phyloP scores from a whole-genome alignment of 2,113 vertebrate genomes.

The Dromaius novaehollandiae region DNA sequence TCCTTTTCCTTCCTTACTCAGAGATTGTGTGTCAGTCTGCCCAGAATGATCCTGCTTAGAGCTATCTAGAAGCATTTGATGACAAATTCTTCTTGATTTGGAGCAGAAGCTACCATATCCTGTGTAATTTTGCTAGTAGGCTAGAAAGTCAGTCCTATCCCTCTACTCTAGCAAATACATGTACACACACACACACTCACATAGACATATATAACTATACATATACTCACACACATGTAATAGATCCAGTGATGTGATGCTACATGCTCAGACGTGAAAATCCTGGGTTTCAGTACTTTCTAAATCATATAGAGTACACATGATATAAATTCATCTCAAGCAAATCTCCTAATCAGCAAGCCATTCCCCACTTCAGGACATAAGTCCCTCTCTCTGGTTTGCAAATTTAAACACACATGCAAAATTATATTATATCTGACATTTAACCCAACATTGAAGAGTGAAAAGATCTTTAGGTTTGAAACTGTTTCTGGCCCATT shows the following conservation, averaged over 20 bases:
- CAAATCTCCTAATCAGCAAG: neutral
- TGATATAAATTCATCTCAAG: neutral
- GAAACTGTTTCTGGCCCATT: neutral
- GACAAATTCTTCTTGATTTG: neutral
- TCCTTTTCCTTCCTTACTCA: neutral
- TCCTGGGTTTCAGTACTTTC: neutral
- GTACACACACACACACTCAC: fast-evolving
- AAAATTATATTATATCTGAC: neutral
- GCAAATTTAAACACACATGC: neutral
- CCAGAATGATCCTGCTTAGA: neutral
- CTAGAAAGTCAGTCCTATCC: neutral
- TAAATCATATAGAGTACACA: neutral
- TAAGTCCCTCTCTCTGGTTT: neutral
- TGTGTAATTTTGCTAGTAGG: neutral
- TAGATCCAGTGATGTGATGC: neutral
- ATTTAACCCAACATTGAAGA: neutral
- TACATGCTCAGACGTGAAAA: neutral
- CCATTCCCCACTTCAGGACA: neutral
- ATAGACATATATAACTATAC: neutral
- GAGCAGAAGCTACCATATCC: neutral
- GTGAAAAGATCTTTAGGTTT: neutral
- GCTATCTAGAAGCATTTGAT: neutral
- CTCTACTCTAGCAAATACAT: neutral
- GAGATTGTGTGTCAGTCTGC: neutral
- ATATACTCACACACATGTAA: neutral